These are phyloP conservation scores for Megalurothrips usitatus DNA, from an alignment of 2,888 invertebrate species.

Conservation along the genomic window DNA sequence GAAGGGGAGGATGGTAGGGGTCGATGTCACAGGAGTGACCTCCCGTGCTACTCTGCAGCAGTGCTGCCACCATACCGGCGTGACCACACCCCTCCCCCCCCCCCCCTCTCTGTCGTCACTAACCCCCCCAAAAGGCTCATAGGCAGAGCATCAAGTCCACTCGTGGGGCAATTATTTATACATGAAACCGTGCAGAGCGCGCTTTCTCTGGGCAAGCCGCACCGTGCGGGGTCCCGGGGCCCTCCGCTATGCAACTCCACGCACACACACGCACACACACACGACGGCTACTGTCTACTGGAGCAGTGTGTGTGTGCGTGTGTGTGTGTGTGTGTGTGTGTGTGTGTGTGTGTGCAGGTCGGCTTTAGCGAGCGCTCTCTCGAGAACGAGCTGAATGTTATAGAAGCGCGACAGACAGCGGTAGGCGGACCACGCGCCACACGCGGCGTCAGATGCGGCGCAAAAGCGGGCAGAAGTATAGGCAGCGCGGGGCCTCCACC, in stretches of 20 bases:
- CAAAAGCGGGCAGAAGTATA: too few species aligned
- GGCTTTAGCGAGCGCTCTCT: too few species aligned
- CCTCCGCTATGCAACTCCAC: background rate
- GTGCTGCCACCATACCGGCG: background rate
- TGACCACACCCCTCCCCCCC: background rate
- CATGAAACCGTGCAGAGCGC: slow-evolving; percentile 2
- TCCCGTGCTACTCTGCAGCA: background rate
- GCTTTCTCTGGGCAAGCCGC: background rate
- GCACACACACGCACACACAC: background rate
- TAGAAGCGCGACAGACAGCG: too few species aligned
- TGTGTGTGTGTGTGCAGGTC: background rate
- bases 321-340: background rate
- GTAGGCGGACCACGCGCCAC: too few species aligned
- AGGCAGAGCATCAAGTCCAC: background rate
- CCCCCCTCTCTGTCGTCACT: too few species aligned
- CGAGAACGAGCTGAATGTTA: too few species aligned
- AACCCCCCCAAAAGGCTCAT: too few species aligned
- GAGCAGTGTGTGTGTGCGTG: background rate
- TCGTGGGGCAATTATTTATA: slow-evolving; percentile 10
- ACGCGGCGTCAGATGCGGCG: too few species aligned
- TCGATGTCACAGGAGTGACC: background rate
- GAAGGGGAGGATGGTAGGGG: background rate
- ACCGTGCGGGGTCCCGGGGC: background rate
- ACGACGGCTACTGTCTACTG: background rate
- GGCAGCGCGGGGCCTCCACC: too few species aligned